Evolutionary conservation across 2,113 vertebrate species (phyloP).

Genomic region (Mionectes macconnelli): DNA sequence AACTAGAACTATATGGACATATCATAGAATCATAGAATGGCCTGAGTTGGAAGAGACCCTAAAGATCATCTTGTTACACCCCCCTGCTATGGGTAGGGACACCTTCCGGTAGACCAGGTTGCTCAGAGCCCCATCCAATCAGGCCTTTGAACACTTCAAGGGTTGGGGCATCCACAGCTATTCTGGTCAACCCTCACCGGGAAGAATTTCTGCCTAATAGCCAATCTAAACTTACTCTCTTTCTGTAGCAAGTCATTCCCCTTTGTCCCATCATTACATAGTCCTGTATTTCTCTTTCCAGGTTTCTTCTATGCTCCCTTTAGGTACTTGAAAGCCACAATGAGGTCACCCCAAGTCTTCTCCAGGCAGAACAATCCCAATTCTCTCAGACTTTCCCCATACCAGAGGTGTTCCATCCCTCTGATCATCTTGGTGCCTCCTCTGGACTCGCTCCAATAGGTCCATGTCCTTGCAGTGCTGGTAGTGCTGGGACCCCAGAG

Average conservation of each 20-base stretch:
- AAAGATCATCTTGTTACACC: neutral
- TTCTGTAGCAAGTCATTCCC: neutral
- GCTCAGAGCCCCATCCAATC: neutral
- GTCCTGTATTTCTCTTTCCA: rapidly evolving
- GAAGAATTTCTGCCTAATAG: neutral
- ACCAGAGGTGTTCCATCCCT: neutral
- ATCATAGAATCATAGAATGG: neutral
- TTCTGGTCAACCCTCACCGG: neutral
- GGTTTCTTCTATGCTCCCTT: rapidly evolving
- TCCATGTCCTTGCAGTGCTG: neutral
- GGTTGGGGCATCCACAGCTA: neutral
- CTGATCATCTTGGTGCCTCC: neutral
- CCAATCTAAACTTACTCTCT: neutral
- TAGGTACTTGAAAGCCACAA: rapidly evolving
- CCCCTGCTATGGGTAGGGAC: too few relatives aligned
- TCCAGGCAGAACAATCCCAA: rapidly evolving
- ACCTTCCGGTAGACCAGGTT: neutral
- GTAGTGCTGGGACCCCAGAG: neutral
- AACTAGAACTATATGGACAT: neutral
- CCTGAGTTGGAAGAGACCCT: neutral
- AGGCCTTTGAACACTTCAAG: neutral
- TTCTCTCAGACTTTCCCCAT: neutral
- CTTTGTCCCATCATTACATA: neutral
- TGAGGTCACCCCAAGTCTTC: rapidly evolving
- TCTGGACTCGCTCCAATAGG: neutral